Base-by-base conservation (phyloP, 2,797 vertebrate genomes). In the Platalea minor region DNA sequence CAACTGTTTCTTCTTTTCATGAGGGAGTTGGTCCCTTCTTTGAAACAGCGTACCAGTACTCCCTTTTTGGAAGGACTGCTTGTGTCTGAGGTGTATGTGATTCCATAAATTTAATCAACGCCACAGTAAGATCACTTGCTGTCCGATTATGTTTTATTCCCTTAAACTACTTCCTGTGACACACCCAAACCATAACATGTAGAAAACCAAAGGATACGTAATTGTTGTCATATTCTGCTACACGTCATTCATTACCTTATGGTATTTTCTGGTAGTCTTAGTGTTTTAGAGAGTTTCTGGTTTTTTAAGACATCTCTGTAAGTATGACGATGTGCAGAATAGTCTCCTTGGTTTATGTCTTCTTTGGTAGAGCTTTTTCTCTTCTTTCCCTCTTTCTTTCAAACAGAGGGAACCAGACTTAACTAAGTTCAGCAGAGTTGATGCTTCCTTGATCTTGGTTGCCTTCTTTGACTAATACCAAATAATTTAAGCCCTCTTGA, bases 401-500 rank as follows among this genome's bases (percentile, higher is more conserved):
- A 57, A 81, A 45, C 46, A 88, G 85, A 7, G 3, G 6, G 65
- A 88, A 90, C 17, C 73, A 73, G 31, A 89, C 53, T 94, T 94
- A 94, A 79, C 35, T 26, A 51, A 89, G 50, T 76, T 95, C 64
- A 26, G 39, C 91, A 91, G 96, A 95, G 93, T 37, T 88, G 87
- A 85, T 74, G 91, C 43, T 88, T 82, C 33, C 57, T 65, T 93
- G 50, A 56, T 91, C 81, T 91, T 84, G 67, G 16, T 82, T 95
- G 39, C 54, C 56, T 75, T 96, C 95, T 95, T 97, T 97, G 79
- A 96, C 91, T 70, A 98, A 87, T 67, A 98, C 94, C 95, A 98
- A 95, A 93, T 98, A 98, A 95, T 98, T 98, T 94, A 98, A 96
- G 37, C 98, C 98, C 60, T 98, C 98, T 53, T 94, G 89, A 92